Conservation (phyloP, 2,888 invertebrate genomes). For the Odontocerum albicorne region DNA sequence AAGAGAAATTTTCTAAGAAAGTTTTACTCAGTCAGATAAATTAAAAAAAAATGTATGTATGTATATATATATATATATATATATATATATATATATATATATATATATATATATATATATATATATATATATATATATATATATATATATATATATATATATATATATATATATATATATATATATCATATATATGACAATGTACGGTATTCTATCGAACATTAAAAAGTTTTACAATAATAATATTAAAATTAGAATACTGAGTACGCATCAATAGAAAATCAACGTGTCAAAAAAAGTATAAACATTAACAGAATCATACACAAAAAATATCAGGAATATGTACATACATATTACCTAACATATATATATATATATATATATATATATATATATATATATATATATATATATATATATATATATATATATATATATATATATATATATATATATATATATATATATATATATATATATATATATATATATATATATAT, state of each 20-base stretch:
- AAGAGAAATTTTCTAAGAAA: too few species aligned
- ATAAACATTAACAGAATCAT: too few species aligned
- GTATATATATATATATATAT: neutral
- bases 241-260: too few species aligned
- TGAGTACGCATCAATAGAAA: too few species aligned
- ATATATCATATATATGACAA: too few species aligned
- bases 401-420: neutral
- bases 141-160: neutral
- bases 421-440: neutral
- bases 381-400: neutral
- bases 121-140: neutral
- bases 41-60: neutral
- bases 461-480: neutral
- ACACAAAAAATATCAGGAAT: too few species aligned
- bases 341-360: neutral
- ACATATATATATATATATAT: neutral
- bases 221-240: too few species aligned
- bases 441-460: neutral
- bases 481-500: neutral
- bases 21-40: too few species aligned
- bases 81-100: neutral
- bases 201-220: too few species aligned
- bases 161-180: neutral
- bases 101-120: neutral
- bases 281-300: too few species aligned